Percentiles rank a stretch among this genome's conserved stretches.
phyloP scores from a whole-genome alignment of 2,797 vertebrate species.

The Enteromius treurensis region DNA sequence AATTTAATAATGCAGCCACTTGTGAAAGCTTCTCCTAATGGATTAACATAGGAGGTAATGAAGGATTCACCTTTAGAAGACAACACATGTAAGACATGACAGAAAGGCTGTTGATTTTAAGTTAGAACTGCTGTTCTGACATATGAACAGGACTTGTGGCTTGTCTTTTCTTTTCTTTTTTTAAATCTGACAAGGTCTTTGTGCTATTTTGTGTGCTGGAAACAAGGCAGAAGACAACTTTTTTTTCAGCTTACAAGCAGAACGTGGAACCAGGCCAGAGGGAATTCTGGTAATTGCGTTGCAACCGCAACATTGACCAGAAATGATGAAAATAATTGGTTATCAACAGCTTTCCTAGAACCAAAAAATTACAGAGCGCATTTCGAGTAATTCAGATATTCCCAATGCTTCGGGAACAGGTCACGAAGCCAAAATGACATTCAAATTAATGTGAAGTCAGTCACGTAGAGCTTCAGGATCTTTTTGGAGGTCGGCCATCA shows the following conservation, averaged over 20 bases:
- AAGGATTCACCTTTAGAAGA: conserved; percentile 25
- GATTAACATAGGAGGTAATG: conserved; percentile 31
- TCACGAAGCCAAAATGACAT: background rate
- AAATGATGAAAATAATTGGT: conserved; percentile 46
- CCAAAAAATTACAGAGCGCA: background rate
- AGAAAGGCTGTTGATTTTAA: conserved; percentile 16
- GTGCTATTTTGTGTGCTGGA: background rate
- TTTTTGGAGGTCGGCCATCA: conserved; percentile 15
- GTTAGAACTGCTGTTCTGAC: background rate
- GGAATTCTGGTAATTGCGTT: conserved; percentile 44
- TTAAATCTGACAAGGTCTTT: conserved; percentile 15
- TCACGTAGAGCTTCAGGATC: background rate
- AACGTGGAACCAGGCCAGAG: conserved; percentile 40
- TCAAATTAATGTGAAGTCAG: conserved; percentile 12
- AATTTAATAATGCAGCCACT: conserved; percentile 37
- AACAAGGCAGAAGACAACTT: conserved; percentile 19
- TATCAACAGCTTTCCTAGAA: conserved; percentile 46
- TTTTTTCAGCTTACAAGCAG: conserved; percentile 35
- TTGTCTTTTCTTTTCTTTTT: background rate
- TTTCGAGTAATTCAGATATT: conserved; percentile 33
- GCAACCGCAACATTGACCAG: conserved; percentile 41
- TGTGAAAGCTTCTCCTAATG: conserved; percentile 27
- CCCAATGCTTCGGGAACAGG: background rate
- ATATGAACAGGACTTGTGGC: background rate
- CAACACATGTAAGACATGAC: conserved; percentile 49